Conservation (phyloP, 2,797 vertebrate species). For the Macrochelys suwanniensis region DNA sequence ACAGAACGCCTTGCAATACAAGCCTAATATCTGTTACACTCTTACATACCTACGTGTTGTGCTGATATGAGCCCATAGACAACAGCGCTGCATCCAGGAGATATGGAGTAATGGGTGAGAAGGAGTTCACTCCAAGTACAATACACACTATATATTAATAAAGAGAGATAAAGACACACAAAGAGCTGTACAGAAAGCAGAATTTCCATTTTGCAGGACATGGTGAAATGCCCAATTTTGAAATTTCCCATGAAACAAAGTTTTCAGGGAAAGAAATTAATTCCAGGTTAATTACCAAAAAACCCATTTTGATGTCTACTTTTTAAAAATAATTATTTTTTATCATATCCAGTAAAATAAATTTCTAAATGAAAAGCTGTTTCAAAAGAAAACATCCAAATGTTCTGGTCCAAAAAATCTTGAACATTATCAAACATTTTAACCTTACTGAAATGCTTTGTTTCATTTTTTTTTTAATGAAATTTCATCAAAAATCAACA, state of each 20-base stretch:
- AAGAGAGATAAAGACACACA: accelerated
- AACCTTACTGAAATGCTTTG: slow-evolving; percentile 66
- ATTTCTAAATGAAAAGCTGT: neutral
- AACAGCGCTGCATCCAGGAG: slow-evolving; percentile 53
- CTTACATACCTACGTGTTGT: neutral
- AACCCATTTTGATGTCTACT: too few species aligned
- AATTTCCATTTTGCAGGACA: neutral
- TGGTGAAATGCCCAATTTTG: neutral
- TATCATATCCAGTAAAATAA: neutral
- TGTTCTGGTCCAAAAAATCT: slow-evolving; percentile 18
- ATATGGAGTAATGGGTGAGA: slow-evolving; percentile 14
- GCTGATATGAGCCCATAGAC: slow-evolving; percentile 46
- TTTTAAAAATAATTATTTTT: neutral
- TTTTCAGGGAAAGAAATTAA: accelerated
- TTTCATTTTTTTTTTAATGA: slow-evolving; percentile 65
- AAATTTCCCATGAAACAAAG: neutral
- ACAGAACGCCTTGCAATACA: slow-evolving; percentile 57
- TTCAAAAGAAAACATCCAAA: slow-evolving; percentile 39
- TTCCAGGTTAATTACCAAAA: neutral
- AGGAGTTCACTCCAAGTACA: slow-evolving; percentile 45
- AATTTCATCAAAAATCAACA: slow-evolving; percentile 62
- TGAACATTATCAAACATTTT: neutral
- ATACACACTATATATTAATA: neutral
- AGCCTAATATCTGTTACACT: slow-evolving; percentile 55
- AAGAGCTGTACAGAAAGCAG: accelerated